Evolutionary conservation across 2,113 vertebrate species (phyloP), one percentile per base, ranked within the genome.

Genomic region (Sphyrna mokarran): DNA sequence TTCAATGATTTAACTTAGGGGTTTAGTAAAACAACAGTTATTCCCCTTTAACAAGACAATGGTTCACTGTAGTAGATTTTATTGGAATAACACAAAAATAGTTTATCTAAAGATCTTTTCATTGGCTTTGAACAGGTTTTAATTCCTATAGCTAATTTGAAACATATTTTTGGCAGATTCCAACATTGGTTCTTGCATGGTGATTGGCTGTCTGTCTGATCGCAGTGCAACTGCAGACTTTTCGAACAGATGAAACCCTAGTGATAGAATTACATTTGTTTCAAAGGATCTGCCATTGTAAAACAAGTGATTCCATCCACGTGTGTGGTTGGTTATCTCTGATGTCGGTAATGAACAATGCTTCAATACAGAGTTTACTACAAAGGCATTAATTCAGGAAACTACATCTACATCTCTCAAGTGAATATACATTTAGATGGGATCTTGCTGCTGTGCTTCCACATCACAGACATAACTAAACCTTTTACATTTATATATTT

Each of bases 121-220:
- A 5, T 94, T 66, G 63, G n/a, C 37, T 94, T 94, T 68, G 37
- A 94, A 68, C 37, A 40, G 61, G n/a, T 94, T 68, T 37, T 94
- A 68, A 94, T 37, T 94, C 37, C n/a, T 68, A 20, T 7, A 37
- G 40, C 63, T 94, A 68, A 94, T 94, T 66, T 63, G 90, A 93
- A 93, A 14, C 90, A 68, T n/a, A 66, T 93, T 94, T 94, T 68
- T 68, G 63, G 90, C 10, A 14, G 9, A 68, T 68, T 94, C 61
- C 61, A 63, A 37, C 61, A 20, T 18, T 68, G n/a, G 18, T 94
- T 63, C n/a, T 48, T 68, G 63, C n/a, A 40, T 68, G 90, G 37
- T 68, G 90, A 94, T 94, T 94, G 68, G 33, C 40, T 94, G 63
- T 33, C 23, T 23, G n/a, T 40, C 90, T 94, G 63, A 94, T 94